Conservation (phyloP, 2,797 vertebrate species). For the Epinephelus malabaricus region DNA sequence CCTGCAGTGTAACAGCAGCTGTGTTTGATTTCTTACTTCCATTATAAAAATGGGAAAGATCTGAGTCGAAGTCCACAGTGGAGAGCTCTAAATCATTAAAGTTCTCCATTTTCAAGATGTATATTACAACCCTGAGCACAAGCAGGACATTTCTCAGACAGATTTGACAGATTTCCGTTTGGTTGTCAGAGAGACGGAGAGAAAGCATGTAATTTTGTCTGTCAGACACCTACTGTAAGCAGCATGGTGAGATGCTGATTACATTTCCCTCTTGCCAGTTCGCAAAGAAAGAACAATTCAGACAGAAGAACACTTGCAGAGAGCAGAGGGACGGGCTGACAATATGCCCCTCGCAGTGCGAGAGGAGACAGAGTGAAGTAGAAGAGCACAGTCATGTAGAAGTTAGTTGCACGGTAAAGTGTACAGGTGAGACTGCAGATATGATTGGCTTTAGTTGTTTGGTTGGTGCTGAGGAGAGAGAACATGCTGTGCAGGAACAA, state of each 20-base stretch:
- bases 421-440: slow-evolving; percentile 35
- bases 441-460: slow-evolving; percentile 44
- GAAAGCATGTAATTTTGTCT: slow-evolving; percentile 51
- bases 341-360: neutral
- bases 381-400: slow-evolving; percentile 3
- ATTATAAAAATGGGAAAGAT: slow-evolving; percentile 20
- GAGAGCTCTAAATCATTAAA: slow-evolving; percentile 12
- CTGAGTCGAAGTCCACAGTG: neutral
- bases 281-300: slow-evolving; percentile 30
- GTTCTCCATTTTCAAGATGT: slow-evolving; percentile 32
- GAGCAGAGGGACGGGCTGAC: slow-evolving; percentile 2
- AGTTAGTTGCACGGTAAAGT: slow-evolving; percentile 15
- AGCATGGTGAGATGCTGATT: slow-evolving; percentile 54
- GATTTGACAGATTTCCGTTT: slow-evolving; percentile 20
- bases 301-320: slow-evolving; percentile 14
- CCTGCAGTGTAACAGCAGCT: neutral
- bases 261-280: slow-evolving; percentile 40
- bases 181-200: slow-evolving; percentile 27
- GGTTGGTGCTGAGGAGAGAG: slow-evolving; percentile 42
- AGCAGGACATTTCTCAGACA: slow-evolving; percentile 12
- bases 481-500: slow-evolving; percentile 67
- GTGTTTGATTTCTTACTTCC: slow-evolving; percentile 32
- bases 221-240: slow-evolving; percentile 49
- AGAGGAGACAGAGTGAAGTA: neutral
- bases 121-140: neutral